phyloP scores from a whole-genome alignment of 2,113 vertebrate genomes.

The Poecile atricapillus region DNA sequence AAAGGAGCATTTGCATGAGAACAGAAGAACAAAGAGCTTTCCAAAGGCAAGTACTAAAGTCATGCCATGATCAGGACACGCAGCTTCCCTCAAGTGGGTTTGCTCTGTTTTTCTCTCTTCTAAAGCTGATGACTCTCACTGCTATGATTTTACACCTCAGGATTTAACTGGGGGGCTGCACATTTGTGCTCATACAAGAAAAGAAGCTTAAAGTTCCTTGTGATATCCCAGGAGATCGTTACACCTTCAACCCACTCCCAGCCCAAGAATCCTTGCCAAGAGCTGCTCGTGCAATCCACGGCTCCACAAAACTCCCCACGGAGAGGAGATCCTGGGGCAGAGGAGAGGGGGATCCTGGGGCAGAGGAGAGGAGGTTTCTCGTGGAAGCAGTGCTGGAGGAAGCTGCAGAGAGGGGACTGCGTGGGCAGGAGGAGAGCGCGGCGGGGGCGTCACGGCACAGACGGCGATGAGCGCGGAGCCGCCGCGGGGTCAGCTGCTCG shows the following conservation, averaged over 20 bases:
- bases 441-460: background rate
- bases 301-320: fast-evolving
- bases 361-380: background rate
- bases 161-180: background rate
- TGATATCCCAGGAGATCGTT: fast-evolving
- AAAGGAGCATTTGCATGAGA: background rate
- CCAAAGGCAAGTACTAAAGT: background rate
- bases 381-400: fast-evolving
- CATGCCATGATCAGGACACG: fast-evolving
- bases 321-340: background rate
- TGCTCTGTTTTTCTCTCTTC: background rate
- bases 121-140: background rate
- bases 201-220: background rate
- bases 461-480: background rate
- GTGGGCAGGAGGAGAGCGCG: background rate
- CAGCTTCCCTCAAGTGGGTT: background rate
- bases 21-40: background rate
- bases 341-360: background rate
- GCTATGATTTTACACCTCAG: background rate
- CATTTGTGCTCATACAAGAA: background rate
- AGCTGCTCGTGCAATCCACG: fast-evolving
- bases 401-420: background rate
- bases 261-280: fast-evolving
- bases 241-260: background rate
- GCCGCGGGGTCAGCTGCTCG: background rate